Percentiles rank a stretch among this genome's conserved stretches.
Evolutionary conservation across 2,113 vertebrate genomes (phyloP).

Genomic region (Elaphurus davidianus): DNA sequence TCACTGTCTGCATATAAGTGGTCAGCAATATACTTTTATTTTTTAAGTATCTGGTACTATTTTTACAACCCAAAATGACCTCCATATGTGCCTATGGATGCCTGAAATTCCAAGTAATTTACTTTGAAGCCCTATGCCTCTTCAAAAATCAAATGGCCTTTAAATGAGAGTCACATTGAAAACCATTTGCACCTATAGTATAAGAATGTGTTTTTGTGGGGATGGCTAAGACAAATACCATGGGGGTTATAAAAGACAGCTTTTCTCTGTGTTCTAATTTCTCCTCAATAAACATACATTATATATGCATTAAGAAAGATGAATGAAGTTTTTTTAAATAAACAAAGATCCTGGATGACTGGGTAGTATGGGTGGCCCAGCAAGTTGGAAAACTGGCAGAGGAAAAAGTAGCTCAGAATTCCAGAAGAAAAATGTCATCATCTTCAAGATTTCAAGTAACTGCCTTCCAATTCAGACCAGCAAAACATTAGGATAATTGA

Average conservation of each 20-base stretch:
- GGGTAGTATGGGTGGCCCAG: background rate
- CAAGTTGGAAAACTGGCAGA: background rate
- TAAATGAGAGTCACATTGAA: background rate
- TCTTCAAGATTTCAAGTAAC: conserved; percentile 59
- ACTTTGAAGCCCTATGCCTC: background rate
- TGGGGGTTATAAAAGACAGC: background rate
- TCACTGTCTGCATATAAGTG: background rate
- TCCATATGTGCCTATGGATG: background rate
- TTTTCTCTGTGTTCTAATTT: conserved; percentile 22
- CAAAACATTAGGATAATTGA: conserved; percentile 67
- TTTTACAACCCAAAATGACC: background rate
- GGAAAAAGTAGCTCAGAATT: conserved; percentile 16
- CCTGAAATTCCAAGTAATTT: background rate
- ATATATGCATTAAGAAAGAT: background rate
- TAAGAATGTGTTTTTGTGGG: background rate
- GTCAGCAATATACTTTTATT: background rate
- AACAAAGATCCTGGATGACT: background rate
- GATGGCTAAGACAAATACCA: background rate
- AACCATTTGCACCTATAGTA: background rate
- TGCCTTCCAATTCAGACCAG: conserved; percentile 69
- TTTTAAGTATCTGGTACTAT: background rate
- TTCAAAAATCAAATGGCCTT: background rate
- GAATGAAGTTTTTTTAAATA: background rate
- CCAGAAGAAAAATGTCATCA: conserved; percentile 52
- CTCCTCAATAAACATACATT: background rate